Evolutionary conservation across 2,888 invertebrate genomes (phyloP), one percentile per base, ranked within the genome.

Genomic region (Lamellibrachia satsuma): DNA sequence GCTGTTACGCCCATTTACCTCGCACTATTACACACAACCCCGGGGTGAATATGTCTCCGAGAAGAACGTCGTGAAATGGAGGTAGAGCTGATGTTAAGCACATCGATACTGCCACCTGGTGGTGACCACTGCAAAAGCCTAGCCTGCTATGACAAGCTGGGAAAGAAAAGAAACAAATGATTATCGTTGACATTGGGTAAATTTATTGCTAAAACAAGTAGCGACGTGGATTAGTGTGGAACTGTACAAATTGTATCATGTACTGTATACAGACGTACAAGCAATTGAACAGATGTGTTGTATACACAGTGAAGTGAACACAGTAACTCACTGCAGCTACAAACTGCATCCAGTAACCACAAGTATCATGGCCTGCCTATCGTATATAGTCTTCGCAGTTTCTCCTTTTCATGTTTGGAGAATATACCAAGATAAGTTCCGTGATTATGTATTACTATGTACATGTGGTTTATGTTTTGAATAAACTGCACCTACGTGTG

Each of bases 1-100:
- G 95, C 95, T 8, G 95, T 95, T 52, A 95, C 95, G 0, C 95
- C 94, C 2, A 60, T 94, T 4, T 95, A 95, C 92, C 93, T 95
- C 11, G 95, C 95, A 3, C 90, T 95, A 27, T 93, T 95, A 7
- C n/a, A 90, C 91, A 6, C 91, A 91, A 60, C 95, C 94, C 7
- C 94, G 94, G 55, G 95, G 95, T 52, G 90, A 94, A 15, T 94
- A 93, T 92, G 90, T 95, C 3, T 75, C 92, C 9, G 94, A 94
- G 7, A 60, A 92, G 39, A 57, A 60, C 9, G 91, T 93, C n/a
- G 52, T 55, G 15, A 52, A 92, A 39, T 92, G 92, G 92, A 39
- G 52, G 4, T 52, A 92, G 39, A 52, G 52, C 52, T 0, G 57
- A 52, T 6, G 91, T 15, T 27, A 91, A 4, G 91, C 15, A n/a